Conservation (phyloP, 1,140 invertebrate species). For the Drosophila oshimai region DNA sequence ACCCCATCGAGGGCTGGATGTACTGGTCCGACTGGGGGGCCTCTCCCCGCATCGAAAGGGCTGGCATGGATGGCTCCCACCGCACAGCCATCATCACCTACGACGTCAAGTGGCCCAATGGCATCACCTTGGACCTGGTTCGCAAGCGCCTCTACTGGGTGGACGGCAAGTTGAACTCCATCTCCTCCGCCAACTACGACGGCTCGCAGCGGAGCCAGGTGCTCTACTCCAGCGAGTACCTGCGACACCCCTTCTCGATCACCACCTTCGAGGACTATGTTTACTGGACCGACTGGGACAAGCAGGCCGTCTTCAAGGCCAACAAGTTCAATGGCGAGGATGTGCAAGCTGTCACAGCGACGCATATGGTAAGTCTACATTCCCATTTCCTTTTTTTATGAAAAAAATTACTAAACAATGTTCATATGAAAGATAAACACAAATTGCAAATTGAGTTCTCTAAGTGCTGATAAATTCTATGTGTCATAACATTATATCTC, state of each 20-base stretch:
- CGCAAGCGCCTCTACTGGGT: slow-evolving; percentile 95
- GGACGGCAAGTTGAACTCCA: slow-evolving; percentile 95
- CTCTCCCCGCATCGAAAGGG: slow-evolving; percentile 94
- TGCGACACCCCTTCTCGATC: slow-evolving; percentile 96
- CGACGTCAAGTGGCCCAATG: slow-evolving; percentile 98
- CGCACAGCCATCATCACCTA: slow-evolving; percentile 93
- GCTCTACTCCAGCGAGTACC: slow-evolving; percentile 87
- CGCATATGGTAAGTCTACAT: slow-evolving; percentile 85
- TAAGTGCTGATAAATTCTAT: too few species aligned
- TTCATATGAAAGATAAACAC: too few species aligned
- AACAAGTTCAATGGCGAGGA: slow-evolving; percentile 97
- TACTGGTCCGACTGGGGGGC: slow-evolving; percentile 99
- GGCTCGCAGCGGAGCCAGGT: slow-evolving; percentile 90
- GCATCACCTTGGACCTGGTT: slow-evolving; percentile 94
- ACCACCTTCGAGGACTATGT: slow-evolving; percentile 96
- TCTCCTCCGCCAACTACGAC: slow-evolving; percentile 94
- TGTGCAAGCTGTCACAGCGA: slow-evolving; percentile 88
- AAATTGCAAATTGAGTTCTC: too few species aligned
- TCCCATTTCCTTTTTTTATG: not conserved
- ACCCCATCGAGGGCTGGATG: slow-evolving; percentile 98
- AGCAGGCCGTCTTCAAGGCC: slow-evolving; percentile 94
- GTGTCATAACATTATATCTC: too few species aligned
- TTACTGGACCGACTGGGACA: slow-evolving; percentile 99
- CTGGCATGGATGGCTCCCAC: slow-evolving; percentile 97
- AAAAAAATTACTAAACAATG: not conserved